Base-by-base conservation (phyloP, 2,113 vertebrate genomes). In the Rousettus leschenaultii region DNA sequence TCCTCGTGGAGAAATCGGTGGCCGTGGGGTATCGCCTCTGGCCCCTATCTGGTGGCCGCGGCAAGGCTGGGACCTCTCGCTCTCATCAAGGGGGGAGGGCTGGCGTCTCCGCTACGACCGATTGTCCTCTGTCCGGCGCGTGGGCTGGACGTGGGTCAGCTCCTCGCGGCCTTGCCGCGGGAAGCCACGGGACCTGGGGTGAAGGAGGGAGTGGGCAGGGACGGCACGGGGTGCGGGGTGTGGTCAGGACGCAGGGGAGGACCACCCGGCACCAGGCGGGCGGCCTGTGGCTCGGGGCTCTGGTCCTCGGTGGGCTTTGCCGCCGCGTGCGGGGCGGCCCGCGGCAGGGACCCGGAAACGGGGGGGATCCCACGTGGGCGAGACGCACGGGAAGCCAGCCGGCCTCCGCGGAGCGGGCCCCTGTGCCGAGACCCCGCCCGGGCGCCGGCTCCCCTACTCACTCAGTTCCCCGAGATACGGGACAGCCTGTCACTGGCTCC, bases 331-430 rank as follows among this genome's bases (percentile, higher is more conserved):
- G 1, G 13, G 26, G 68, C 6, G 45, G 45, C 12, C 45, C 10
- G 45, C 12, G 45, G 45, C 45, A 48, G 45, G 45, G 45, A 48
- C 45, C 2, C 45, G 10, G 45, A 48, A 48, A 48, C 10, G 11
- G 45, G 45, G 3, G 45, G 4, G 30, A 45, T 19, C 43, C 3
- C 26, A 19, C 1, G 1, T 4, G n/a, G n/a, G n/a, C n/a, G 5
- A 33, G 43, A 11, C 30, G 28, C 28, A 33, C 33, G 28, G 33
- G 11, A 33, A 75, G 28, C 73, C 73, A 57, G 21, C 55, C 21
- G 7, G 55, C 22, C 3, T 22, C 55, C 8, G 21, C 24, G 21
- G 55, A 9, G 55, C 19, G 19, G 10, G 2, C 40, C 55, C 55
- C 7, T 8, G 22, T 9, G 86, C 63, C 53, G 28, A 2, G 28